phyloP scores from a whole-genome alignment of 2,888 invertebrate species.

The Poecilus cupreus region DNA sequence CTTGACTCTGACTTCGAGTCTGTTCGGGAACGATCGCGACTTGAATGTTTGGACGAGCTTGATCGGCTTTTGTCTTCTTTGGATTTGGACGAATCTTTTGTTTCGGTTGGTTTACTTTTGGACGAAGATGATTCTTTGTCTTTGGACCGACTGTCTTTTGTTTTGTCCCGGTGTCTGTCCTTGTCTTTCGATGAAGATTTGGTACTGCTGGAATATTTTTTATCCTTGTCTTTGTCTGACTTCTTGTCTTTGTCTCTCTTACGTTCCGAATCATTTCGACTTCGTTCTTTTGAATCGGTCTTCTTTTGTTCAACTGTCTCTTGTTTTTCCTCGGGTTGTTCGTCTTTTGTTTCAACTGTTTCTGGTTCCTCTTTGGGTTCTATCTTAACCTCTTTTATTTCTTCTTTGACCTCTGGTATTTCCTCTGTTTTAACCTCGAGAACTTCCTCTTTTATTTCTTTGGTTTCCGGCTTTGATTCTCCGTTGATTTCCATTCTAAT shows the following conservation, averaged over 20 bases:
- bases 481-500: slow-evolving; percentile 84
- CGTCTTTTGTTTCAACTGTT: slow-evolving; percentile 72
- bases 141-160: slow-evolving; percentile 67
- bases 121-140: slow-evolving; percentile 14
- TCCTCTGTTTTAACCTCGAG: slow-evolving; percentile 66
- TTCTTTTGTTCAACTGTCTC: slow-evolving; percentile 51
- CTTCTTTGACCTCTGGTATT: not conserved
- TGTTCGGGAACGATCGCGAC: slow-evolving; percentile 63
- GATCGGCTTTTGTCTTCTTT: slow-evolving; percentile 62
- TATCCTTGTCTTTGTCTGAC: slow-evolving; percentile 71
- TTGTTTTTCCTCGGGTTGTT: slow-evolving; percentile 70
- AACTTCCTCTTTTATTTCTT: too few species aligned
- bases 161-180: slow-evolving; percentile 71
- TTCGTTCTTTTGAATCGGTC: not conserved
- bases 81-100: slow-evolving; percentile 61
- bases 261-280: slow-evolving; percentile 62
- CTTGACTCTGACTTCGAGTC: slow-evolving; percentile 65
- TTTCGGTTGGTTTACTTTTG: slow-evolving; percentile 52
- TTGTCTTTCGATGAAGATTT: slow-evolving; percentile 62
- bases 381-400: slow-evolving; percentile 68
- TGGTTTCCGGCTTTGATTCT: too few species aligned
- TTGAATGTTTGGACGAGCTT: slow-evolving; percentile 66
- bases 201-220: slow-evolving; percentile 69
- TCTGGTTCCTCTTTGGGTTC: slow-evolving; percentile 66
- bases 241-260: slow-evolving; percentile 61